Conservation (phyloP, 2,888 invertebrate species). For the Schizaphis graminum region DNA sequence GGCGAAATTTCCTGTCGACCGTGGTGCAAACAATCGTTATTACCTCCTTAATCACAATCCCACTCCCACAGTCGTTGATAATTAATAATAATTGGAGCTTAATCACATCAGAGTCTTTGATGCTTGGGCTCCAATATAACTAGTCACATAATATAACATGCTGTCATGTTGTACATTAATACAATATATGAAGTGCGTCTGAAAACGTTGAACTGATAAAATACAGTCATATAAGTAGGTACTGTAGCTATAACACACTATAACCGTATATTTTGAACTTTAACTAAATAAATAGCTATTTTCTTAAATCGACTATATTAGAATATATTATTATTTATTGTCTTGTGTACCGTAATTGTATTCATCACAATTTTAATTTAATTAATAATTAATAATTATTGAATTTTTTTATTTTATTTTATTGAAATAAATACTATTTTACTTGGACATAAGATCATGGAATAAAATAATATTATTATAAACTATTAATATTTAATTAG, state of each 20-base stretch:
- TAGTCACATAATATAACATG: neutral
- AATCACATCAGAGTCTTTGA: slow-evolving; percentile 15
- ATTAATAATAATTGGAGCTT: slow-evolving; percentile 37
- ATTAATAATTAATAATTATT: too few species aligned
- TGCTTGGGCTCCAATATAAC: neutral
- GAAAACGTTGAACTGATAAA: neutral
- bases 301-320: neutral
- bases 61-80: neutral
- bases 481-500: neutral
- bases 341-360: neutral
- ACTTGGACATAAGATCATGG: too few species aligned
- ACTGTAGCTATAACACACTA: neutral
- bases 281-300: neutral
- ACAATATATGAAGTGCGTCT: neutral
- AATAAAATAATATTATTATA: neutral
- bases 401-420: too few species aligned
- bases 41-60: slow-evolving; percentile 22
- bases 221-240: neutral
- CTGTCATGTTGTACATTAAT: neutral
- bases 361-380: too few species aligned
- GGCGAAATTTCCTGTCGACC: slow-evolving; percentile 37
- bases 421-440: too few species aligned
- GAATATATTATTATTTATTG: neutral
- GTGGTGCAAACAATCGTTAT: slow-evolving; percentile 38
- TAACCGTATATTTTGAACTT: neutral